Conservation (phyloP, 2,888 invertebrate genomes). For the Aspidiotus rigidus region DNA sequence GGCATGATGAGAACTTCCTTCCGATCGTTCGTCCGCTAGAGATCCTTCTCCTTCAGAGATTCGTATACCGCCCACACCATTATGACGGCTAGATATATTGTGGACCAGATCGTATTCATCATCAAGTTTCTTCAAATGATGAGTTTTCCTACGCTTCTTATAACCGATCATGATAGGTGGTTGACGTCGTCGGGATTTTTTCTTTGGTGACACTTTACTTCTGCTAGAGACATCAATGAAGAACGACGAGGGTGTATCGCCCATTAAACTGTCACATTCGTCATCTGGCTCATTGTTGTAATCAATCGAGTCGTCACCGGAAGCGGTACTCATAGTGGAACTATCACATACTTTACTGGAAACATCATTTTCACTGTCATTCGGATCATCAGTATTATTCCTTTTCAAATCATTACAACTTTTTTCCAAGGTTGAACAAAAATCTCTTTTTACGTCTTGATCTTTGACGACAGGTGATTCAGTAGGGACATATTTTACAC, state of each 20-base stretch:
- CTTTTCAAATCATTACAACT: too few species aligned
- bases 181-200: slow-evolving; percentile 7
- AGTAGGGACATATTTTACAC: too few species aligned
- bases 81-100: neutral
- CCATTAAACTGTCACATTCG: slow-evolving; percentile 12
- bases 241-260: slow-evolving; percentile 22
- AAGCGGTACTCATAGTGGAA: slow-evolving; percentile 6
- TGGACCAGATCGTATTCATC: neutral
- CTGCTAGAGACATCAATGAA: neutral
- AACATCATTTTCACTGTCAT: slow-evolving; percentile 9
- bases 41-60: neutral
- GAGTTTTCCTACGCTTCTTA: slow-evolving; percentile 18
- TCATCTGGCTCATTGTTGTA: slow-evolving; percentile 5
- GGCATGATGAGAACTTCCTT: slow-evolving; percentile 1
- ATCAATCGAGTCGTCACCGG: slow-evolving; percentile 15
- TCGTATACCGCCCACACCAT: neutral
- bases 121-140: slow-evolving; percentile 9
- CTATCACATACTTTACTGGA: neutral
- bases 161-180: slow-evolving; percentile 26
- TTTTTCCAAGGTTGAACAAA: too few species aligned
- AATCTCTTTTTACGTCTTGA: too few species aligned
- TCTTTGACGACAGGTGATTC: too few species aligned
- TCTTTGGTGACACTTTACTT: neutral
- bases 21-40: slow-evolving; percentile 1
- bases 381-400: neutral